Conservation (phyloP, 2,797 vertebrate genomes). For the Gymnothorax javanicus region DNA sequence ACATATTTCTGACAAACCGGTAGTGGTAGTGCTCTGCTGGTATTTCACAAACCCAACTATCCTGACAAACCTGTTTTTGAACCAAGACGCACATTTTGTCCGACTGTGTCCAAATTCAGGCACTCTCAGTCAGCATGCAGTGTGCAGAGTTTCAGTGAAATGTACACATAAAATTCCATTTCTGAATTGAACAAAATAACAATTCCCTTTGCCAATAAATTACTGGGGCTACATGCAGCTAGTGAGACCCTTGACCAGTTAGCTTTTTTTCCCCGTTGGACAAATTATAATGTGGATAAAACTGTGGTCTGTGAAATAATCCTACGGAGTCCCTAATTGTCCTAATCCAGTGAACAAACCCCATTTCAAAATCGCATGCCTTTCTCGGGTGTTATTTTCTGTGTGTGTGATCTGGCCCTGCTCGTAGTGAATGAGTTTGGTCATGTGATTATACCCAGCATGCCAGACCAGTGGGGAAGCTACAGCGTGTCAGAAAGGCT, state of each 20-base stretch:
- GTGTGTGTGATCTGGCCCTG: slow-evolving; percentile 26
- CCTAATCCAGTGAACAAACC: slow-evolving; percentile 27
- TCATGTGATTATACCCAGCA: slow-evolving; percentile 38
- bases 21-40: neutral
- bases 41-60: slow-evolving; percentile 12
- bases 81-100: neutral
- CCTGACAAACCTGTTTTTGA: neutral
- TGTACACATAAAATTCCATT: neutral
- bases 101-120: neutral
- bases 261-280: neutral
- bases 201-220: neutral
- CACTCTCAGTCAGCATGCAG: neutral
- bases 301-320: slow-evolving; percentile 3
- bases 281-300: neutral
- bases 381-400: slow-evolving; percentile 6
- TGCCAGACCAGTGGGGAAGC: slow-evolving; percentile 44
- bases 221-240: neutral
- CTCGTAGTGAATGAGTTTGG: slow-evolving; percentile 23
- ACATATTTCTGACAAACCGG: neutral
- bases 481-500: slow-evolving; percentile 42
- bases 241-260: neutral
- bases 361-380: slow-evolving; percentile 24
- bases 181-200: neutral
- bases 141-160: neutral
- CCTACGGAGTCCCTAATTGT: neutral